Percentiles rank a stretch among this genome's conserved stretches.
Conservation (phyloP, 2,113 vertebrate species). For the Bos javanicus region DNA sequence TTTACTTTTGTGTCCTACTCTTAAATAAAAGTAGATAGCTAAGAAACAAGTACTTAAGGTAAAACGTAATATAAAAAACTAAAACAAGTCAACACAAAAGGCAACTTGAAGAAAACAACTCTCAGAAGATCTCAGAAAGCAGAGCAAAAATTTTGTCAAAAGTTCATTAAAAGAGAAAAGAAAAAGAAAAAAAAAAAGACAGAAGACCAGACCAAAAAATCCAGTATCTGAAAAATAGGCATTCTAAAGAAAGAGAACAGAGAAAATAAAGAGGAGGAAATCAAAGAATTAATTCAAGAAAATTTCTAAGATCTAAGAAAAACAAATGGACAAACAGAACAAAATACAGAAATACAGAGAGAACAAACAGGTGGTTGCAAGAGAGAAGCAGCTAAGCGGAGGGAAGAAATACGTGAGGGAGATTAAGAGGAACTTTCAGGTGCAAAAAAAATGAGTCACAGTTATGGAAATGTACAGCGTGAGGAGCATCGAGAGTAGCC, state of each 20-base stretch:
- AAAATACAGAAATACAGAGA: neutral
- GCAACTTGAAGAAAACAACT: neutral
- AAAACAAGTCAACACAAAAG: neutral
- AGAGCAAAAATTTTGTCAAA: neutral
- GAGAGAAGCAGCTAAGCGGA: neutral
- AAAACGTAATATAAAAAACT: neutral
- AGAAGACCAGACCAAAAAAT: neutral
- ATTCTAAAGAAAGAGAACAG: neutral
- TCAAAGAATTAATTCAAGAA: slow-evolving; percentile 24
- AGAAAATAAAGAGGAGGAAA: neutral
- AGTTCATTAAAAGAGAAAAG: neutral
- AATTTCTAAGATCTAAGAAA: neutral
- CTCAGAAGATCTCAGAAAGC: neutral
- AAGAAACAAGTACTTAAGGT: neutral
- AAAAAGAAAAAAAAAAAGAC: neutral
- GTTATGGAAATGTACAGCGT: neutral
- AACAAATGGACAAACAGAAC: neutral
- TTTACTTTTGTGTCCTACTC: neutral
- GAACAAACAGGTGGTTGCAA: neutral
- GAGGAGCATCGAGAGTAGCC: neutral
- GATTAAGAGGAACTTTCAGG: neutral
- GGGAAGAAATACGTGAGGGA: neutral
- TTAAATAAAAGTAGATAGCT: neutral
- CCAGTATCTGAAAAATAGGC: neutral
- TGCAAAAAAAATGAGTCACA: neutral